phyloP scores from a whole-genome alignment of 2,113 vertebrate genomes.

The Chamaetylas fuelleborni region DNA sequence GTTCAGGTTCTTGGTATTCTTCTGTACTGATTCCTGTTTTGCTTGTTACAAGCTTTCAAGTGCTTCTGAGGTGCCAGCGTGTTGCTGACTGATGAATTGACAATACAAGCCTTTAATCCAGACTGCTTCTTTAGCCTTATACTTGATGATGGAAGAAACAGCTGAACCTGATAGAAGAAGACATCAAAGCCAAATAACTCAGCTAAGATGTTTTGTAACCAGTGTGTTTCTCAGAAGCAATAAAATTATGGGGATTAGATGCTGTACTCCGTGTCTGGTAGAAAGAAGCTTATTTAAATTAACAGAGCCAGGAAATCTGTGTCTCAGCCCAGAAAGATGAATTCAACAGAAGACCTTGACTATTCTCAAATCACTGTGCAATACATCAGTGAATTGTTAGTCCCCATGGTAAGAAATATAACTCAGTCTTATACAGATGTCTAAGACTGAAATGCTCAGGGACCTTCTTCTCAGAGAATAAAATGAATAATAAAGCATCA shows the following conservation, averaged over 20 bases:
- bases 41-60: background rate
- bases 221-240: background rate
- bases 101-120: background rate
- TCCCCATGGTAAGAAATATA: conserved; percentile 76
- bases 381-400: conserved; percentile 77
- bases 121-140: background rate
- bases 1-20: background rate
- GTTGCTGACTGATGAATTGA: background rate
- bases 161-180: background rate
- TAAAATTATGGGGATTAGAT: conserved; percentile 38
- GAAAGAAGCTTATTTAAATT: conserved; percentile 9
- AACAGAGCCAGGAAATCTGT: background rate
- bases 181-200: background rate
- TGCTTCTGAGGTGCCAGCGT: background rate
- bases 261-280: background rate
- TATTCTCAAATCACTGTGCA: conserved; percentile 71
- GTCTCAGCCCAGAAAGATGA: background rate
- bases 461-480: background rate
- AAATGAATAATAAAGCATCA: background rate
- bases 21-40: background rate
- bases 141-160: background rate
- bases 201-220: background rate
- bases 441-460: background rate
- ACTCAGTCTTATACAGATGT: background rate
- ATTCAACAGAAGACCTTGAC: background rate